Conservation (phyloP, 2,888 invertebrate species). For the Odontocolon sp. region DNA sequence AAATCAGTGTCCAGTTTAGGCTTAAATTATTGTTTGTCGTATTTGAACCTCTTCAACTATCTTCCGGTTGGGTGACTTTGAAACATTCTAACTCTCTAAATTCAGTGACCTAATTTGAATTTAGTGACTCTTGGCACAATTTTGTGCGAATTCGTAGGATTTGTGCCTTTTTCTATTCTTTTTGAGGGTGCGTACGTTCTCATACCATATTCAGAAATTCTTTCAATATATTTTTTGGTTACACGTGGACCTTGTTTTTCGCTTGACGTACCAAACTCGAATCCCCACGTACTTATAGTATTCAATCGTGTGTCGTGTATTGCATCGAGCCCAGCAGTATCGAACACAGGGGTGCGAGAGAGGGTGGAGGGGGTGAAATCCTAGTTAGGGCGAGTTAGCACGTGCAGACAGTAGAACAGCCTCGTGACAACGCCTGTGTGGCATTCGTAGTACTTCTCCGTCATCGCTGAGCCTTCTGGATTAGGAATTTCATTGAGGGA, state of each 20-base stretch:
- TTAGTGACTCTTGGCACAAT: not conserved
- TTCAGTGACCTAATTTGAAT: not conserved
- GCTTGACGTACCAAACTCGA: slow-evolving; percentile 11
- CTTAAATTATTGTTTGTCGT: too few species aligned
- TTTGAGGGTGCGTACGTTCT: not conserved
- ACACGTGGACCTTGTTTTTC: slow-evolving; percentile 42
- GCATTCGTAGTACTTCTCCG: slow-evolving; percentile 23
- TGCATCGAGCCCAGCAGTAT: slow-evolving; percentile 2
- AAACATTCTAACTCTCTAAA: not conserved
- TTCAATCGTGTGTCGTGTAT: slow-evolving; percentile 46
- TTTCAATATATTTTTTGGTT: not conserved
- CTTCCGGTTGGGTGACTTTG: too few species aligned
- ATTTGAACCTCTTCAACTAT: too few species aligned
- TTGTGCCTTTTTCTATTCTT: not conserved
- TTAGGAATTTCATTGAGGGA: slow-evolving; percentile 36
- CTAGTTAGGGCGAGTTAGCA: slow-evolving; percentile 23
- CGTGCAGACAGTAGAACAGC: slow-evolving; percentile 43
- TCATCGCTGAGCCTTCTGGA: slow-evolving; percentile 17
- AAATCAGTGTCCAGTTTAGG: too few species aligned
- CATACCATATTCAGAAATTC: not conserved
- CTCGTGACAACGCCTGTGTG: slow-evolving; percentile 51
- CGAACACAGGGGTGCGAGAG: not conserved
- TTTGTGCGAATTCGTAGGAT: not conserved
- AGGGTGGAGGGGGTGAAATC: slow-evolving; percentile 9
- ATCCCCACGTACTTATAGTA: not conserved